A percentile compares a stretch with the other conserved stretches of the same genome.
Conservation (phyloP, 2,113 vertebrate species). For the Spea multiplicata region DNA sequence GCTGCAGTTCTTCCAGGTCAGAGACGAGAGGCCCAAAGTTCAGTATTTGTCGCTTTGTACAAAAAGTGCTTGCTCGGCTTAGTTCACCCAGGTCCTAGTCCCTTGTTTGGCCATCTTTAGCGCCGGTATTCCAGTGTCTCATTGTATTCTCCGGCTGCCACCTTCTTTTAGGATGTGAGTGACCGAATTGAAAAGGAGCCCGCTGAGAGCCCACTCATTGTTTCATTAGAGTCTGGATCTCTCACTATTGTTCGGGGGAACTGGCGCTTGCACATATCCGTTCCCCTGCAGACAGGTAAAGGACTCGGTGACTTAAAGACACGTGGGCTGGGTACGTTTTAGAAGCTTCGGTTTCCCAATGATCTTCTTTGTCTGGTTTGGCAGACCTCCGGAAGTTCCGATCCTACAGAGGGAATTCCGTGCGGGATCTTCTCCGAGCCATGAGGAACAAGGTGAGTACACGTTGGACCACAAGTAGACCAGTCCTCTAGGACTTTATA, state of each 20-base stretch:
- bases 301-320: too few relatives aligned
- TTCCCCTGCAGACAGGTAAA: constrained; percentile 83
- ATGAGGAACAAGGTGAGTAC: constrained; percentile 91
- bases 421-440: constrained; percentile 88
- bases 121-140: too few relatives aligned
- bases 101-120: too few relatives aligned
- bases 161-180: constrained; percentile 81
- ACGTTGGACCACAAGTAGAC: background rate
- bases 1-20: constrained; percentile 95
- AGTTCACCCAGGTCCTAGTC: too few relatives aligned
- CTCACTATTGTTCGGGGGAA: constrained; percentile 77
- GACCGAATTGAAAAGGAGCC: constrained; percentile 93
- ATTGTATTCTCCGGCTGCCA: background rate
- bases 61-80: too few relatives aligned
- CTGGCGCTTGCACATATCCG: constrained; percentile 90
- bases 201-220: constrained; percentile 68
- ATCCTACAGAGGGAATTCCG: constrained; percentile 85
- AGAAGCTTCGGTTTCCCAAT: background rate
- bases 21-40: background rate
- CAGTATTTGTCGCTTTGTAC: too few relatives aligned
- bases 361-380: background rate
- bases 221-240: constrained; percentile 67
- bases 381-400: constrained; percentile 89
- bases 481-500: background rate
- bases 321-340: too few relatives aligned